Evolutionary conservation across 2,888 invertebrate species (phyloP).

Genomic region (Augochlorella aurata): DNA sequence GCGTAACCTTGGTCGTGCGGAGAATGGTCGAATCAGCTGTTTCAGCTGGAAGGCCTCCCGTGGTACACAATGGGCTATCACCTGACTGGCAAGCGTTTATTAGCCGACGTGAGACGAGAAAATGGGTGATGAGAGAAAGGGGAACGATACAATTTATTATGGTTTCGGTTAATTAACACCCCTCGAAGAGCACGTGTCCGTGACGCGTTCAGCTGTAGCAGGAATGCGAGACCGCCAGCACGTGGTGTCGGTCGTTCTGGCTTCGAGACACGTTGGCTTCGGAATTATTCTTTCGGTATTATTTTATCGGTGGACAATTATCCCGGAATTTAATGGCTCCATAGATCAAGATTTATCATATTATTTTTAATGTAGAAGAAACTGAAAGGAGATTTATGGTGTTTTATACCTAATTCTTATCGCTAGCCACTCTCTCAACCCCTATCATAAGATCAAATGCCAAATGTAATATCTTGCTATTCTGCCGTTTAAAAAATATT

Average conservation of each 20-base stretch:
- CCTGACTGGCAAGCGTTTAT: constrained; percentile 68
- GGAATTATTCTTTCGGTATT: no score
- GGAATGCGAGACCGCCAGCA: constrained; percentile 7
- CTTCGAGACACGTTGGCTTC: neutral
- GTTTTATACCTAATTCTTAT: no score
- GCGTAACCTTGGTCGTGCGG: constrained; percentile 64
- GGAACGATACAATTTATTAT: constrained; percentile 39
- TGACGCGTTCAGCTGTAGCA: constrained; percentile 15
- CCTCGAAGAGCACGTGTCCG: constrained; percentile 29
- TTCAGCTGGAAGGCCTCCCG: constrained; percentile 60
- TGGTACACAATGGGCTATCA: constrained; percentile 68
- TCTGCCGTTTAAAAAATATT: no score
- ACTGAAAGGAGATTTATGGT: no score
- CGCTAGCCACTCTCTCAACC: no score
- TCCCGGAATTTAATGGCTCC: no score
- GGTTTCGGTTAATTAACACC: constrained; percentile 41
- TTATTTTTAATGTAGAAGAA: no score
- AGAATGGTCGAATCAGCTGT: constrained; percentile 71
- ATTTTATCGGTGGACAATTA: no score
- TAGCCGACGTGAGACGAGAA: constrained; percentile 50
- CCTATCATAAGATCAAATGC: no score
- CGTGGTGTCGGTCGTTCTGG: constrained; percentile 6
- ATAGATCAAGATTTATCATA: no score
- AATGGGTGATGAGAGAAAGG: constrained; percentile 30
- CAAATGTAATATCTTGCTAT: no score